Conservation (phyloP, 1,140 invertebrate species). For the Bilobella aurantiaca region DNA sequence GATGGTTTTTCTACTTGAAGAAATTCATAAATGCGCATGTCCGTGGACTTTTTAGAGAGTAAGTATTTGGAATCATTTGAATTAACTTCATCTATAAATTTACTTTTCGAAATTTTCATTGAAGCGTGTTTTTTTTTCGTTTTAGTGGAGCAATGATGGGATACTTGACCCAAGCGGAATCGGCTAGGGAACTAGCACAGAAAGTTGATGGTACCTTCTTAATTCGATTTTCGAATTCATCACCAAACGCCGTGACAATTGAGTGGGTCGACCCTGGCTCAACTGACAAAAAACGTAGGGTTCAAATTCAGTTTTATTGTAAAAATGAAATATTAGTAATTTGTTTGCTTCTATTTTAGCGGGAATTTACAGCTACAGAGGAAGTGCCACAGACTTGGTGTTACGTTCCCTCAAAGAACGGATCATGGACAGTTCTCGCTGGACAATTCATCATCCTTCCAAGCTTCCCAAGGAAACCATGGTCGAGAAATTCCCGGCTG, state of each 20-base stretch:
- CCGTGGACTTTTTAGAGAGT: neutral
- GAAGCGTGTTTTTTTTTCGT: too few relatives aligned
- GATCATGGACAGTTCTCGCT: neutral
- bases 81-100: neutral
- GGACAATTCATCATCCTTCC: neutral
- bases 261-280: neutral
- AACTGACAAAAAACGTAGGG: neutral
- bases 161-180: neutral
- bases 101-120: neutral
- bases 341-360: too few relatives aligned
- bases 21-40: neutral
- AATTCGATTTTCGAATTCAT: neutral
- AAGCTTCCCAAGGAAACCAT: neutral
- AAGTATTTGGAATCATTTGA: too few relatives aligned
- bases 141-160: neutral
- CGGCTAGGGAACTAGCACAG: neutral
- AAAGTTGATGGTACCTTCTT: neutral
- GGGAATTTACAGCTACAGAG: neutral
- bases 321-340: too few relatives aligned
- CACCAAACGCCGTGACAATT: neutral
- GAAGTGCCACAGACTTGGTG: neutral
- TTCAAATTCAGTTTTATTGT: neutral
- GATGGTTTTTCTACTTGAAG: neutral
- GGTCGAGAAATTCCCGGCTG: neutral
- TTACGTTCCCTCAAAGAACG: neutral